Conservation (phyloP, 92 coral and sea anemone genomes). For the Parazoanthus atlanticus region DNA sequence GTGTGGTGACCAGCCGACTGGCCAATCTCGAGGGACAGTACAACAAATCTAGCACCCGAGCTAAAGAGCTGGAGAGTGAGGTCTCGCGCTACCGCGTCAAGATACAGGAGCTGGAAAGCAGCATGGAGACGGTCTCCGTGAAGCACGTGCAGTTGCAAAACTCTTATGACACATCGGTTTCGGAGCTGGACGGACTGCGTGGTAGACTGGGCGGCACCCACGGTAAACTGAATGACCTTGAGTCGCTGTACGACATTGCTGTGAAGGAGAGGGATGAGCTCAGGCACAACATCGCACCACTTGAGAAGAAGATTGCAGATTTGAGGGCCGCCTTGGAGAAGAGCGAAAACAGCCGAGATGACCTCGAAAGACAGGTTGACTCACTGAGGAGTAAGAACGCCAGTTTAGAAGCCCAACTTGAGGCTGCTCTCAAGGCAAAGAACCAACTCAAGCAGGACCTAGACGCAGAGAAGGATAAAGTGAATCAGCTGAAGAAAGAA, state of each 20-base stretch:
- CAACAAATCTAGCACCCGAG: slow-evolving; percentile 68
- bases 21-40: slow-evolving; percentile 76
- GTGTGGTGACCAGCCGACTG: slow-evolving; percentile 74
- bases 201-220: slow-evolving; percentile 78
- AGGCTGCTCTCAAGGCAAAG: slow-evolving; percentile 82
- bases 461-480: slow-evolving; percentile 89
- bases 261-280: slow-evolving; percentile 94
- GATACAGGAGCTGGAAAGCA: slow-evolving; percentile 84
- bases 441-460: slow-evolving; percentile 81
- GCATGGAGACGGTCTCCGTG: slow-evolving; percentile 71
- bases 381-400: slow-evolving; percentile 78
- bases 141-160: slow-evolving; percentile 75
- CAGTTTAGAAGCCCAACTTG: slow-evolving; percentile 83
- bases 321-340: slow-evolving; percentile 82
- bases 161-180: slow-evolving; percentile 76
- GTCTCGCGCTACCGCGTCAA: slow-evolving; percentile 72
- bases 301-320: slow-evolving; percentile 88
- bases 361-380: slow-evolving; percentile 81
- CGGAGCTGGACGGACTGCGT: slow-evolving; percentile 92
- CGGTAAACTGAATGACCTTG: slow-evolving; percentile 89
- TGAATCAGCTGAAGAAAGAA: slow-evolving; percentile 83
- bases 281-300: slow-evolving; percentile 76
- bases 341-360: slow-evolving; percentile 91
- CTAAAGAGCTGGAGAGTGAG: slow-evolving; percentile 88
- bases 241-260: slow-evolving; percentile 88